Percentiles rank a stretch among this genome's conserved stretches.
phyloP scores from a whole-genome alignment of 37 sponge, comb jelly and placozoan species.

The Trichoplax adhaerens region DNA sequence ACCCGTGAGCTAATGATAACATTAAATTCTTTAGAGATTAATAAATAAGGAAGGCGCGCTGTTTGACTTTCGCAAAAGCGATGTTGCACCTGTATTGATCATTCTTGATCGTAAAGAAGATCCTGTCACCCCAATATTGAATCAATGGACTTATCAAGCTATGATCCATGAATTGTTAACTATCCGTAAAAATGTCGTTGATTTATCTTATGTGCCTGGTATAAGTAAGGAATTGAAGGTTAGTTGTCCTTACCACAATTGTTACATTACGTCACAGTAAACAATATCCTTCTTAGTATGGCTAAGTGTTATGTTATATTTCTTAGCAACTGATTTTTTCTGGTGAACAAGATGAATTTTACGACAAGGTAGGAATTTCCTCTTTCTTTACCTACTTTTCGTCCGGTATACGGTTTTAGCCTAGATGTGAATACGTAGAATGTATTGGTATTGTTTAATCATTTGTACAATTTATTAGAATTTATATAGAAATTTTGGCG shows the following conservation, averaged over 20 bases:
- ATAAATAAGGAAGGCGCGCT: slow-evolving; percentile 35
- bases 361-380: slow-evolving; percentile 29
- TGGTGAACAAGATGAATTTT: slow-evolving; percentile 91
- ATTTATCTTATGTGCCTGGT: slow-evolving; percentile 70
- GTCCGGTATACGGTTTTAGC: too few species aligned
- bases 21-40: slow-evolving; percentile 6
- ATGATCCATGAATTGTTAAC: slow-evolving; percentile 91
- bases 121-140: slow-evolving; percentile 86
- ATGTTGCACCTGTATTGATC: slow-evolving; percentile 65
- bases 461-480: slow-evolving; percentile 12
- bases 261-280: not conserved
- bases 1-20: not conserved
- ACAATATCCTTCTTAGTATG: not conserved
- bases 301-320: not conserved
- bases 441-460: slow-evolving; percentile 7
- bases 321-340: slow-evolving; percentile 69
- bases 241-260: too few species aligned
- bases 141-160: slow-evolving; percentile 97
- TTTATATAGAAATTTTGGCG: slow-evolving; percentile 91
- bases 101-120: slow-evolving; percentile 83
- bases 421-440: too few species aligned
- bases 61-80: slow-evolving; percentile 41
- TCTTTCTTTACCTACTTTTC: too few species aligned
- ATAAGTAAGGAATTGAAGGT: slow-evolving; percentile 40
- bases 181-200: slow-evolving; percentile 76